These are phyloP conservation scores for Parnassius apollo DNA, from an alignment of 2,888 invertebrate species.

Conservation along the genomic window DNA sequence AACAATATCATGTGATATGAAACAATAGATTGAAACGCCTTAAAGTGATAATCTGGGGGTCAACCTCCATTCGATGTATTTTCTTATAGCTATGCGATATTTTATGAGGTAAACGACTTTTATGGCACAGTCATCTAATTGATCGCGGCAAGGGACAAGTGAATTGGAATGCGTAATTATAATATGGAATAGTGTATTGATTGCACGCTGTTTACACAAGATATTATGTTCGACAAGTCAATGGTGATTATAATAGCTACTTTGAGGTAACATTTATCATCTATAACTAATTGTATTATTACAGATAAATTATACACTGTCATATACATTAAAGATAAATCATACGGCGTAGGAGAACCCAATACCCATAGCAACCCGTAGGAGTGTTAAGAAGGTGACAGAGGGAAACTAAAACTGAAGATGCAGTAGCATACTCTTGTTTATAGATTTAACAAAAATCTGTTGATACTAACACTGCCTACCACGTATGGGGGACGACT, in stretches of 20 bases:
- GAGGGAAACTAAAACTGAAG: too few relatives aligned
- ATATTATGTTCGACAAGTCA: conserved; percentile 26
- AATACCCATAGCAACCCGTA: too few relatives aligned
- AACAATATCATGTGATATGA: conserved; percentile 20
- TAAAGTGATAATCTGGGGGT: conserved; percentile 30
- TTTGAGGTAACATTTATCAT: conserved; percentile 11
- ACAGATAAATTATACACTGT: too few relatives aligned
- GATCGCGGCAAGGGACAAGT: conserved; percentile 24
- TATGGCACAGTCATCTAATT: conserved; percentile 25
- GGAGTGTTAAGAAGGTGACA: too few relatives aligned
- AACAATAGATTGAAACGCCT: conserved; percentile 26
- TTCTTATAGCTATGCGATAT: conserved; percentile 28
- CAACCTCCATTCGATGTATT: conserved; percentile 22
- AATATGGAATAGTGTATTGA: conserved; percentile 10
- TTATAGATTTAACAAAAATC: too few relatives aligned
- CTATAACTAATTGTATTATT: neutral
- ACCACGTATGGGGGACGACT: too few relatives aligned
- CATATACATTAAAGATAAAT: too few relatives aligned
- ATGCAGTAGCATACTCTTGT: too few relatives aligned
- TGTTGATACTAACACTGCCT: too few relatives aligned
- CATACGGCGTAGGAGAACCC: too few relatives aligned
- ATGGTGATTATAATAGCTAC: conserved; percentile 3
- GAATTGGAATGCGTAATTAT: conserved; percentile 19
- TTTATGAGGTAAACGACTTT: conserved; percentile 30
- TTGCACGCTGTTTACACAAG: conserved; percentile 9